Conservation (phyloP, 1,140 invertebrate species). For the Ruditapes philippinarum region DNA sequence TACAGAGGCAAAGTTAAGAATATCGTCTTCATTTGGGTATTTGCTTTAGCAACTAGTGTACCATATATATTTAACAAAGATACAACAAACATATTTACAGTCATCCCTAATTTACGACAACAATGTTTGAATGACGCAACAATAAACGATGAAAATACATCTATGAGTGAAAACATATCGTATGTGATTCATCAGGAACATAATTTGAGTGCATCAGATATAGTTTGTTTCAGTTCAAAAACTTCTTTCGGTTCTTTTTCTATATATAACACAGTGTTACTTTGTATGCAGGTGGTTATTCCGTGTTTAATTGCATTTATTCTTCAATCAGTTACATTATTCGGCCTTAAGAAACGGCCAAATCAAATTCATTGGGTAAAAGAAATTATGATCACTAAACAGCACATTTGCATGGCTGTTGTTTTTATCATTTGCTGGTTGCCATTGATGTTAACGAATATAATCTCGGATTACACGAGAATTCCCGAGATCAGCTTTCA, state of each 20-base stretch:
- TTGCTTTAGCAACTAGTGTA: background rate
- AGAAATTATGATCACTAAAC: constrained; percentile 47
- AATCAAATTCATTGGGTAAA: constrained; percentile 52
- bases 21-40: constrained; percentile 13
- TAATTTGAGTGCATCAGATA: background rate
- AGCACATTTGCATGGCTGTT: constrained; percentile 24
- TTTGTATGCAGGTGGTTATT: constrained; percentile 9
- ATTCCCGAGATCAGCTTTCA: background rate
- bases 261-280: constrained; percentile 10
- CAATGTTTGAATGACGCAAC: too few relatives aligned
- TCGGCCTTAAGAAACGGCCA: background rate
- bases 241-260: background rate
- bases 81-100: background rate
- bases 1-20: constrained; percentile 42
- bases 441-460: constrained; percentile 7
- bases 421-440: constrained; percentile 9
- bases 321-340: constrained; percentile 22
- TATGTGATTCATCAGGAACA: background rate
- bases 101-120: background rate
- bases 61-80: constrained; percentile 28
- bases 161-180: background rate
- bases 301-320: background rate
- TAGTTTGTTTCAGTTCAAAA: background rate
- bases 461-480: background rate
- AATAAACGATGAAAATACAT: background rate